Evolutionary conservation across 2,113 vertebrate species (phyloP).

Genomic region (Phaethon lepturus): DNA sequence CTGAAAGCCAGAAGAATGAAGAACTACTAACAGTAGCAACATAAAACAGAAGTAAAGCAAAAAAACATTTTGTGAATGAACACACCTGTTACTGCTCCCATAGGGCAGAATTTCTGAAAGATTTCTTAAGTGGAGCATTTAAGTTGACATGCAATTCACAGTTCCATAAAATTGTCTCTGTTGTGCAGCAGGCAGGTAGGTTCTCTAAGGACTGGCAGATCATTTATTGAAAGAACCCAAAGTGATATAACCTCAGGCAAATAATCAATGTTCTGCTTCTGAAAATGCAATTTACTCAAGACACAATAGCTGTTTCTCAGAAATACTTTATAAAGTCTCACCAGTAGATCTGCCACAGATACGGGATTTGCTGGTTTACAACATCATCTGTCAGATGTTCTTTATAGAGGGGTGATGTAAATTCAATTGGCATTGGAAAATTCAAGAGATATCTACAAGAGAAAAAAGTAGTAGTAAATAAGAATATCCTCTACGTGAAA

Average conservation of each 20-base stretch:
- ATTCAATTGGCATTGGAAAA: conserved; percentile 82
- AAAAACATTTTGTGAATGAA: background rate
- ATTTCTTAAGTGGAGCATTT: background rate
- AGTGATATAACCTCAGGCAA: background rate
- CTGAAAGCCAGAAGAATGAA: background rate
- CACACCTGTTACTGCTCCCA: background rate
- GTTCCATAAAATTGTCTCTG: background rate
- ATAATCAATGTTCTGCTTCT: background rate
- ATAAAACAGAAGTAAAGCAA: background rate
- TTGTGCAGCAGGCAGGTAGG: background rate
- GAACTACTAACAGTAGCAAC: background rate
- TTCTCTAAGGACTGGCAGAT: background rate
- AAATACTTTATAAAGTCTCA: conserved; percentile 71
- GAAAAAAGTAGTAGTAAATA: background rate
- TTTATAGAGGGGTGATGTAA: conserved; percentile 78
- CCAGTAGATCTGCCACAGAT: conserved; percentile 93
- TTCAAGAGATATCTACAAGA: conserved; percentile 86
- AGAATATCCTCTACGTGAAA: background rate
- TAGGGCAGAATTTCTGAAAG: background rate
- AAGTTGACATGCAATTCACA: background rate
- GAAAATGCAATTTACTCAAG: background rate
- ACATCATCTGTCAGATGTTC: conserved; percentile 81
- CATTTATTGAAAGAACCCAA: background rate
- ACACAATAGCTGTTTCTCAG: background rate
- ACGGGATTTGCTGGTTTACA: conserved; percentile 83